Percentiles rank a stretch among this genome's conserved stretches.
Evolutionary conservation across 1,140 invertebrate genomes (phyloP).

Genomic region (Zeugodacus cucurbitae): DNA sequence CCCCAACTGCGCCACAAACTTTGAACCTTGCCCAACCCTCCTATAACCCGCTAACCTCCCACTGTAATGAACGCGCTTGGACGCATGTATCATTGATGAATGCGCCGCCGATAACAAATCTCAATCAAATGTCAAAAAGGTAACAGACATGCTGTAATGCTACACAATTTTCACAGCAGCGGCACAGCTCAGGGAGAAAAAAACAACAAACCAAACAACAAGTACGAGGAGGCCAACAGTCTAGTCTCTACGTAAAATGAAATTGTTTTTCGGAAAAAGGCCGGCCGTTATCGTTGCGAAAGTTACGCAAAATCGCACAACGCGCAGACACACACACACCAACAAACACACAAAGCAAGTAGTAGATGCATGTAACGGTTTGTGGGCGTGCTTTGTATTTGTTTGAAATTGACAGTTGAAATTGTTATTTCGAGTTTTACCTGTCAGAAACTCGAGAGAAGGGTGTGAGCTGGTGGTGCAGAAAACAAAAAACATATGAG

Average conservation of each 20-base stretch:
- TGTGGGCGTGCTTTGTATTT: not conserved
- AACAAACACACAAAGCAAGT: not conserved
- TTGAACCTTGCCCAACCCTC: not conserved
- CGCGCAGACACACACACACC: not conserved
- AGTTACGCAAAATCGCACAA: not conserved
- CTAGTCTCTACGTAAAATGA: constrained; percentile 40
- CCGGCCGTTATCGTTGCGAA: not conserved
- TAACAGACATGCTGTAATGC: constrained; percentile 59
- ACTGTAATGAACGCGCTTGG: not conserved
- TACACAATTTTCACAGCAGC: constrained; percentile 44
- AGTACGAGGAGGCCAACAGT: not conserved
- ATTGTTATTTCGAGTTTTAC: constrained; percentile 58
- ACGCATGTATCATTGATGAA: constrained; percentile 64
- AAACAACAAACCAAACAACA: not conserved
- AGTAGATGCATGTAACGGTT: not conserved
- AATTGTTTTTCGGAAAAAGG: constrained; percentile 55
- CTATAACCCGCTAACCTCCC: not conserved
- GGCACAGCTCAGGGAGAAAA: not conserved
- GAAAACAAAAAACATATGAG: not conserved
- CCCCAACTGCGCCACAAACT: not conserved
- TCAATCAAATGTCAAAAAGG: constrained; percentile 67
- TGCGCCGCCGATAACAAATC: constrained; percentile 65
- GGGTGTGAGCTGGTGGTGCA: not conserved
- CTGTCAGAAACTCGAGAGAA: constrained; percentile 15
- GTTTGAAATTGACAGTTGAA: constrained; percentile 57